phyloP scores from a whole-genome alignment of 2,113 vertebrate species.

The Coturnix japonica region DNA sequence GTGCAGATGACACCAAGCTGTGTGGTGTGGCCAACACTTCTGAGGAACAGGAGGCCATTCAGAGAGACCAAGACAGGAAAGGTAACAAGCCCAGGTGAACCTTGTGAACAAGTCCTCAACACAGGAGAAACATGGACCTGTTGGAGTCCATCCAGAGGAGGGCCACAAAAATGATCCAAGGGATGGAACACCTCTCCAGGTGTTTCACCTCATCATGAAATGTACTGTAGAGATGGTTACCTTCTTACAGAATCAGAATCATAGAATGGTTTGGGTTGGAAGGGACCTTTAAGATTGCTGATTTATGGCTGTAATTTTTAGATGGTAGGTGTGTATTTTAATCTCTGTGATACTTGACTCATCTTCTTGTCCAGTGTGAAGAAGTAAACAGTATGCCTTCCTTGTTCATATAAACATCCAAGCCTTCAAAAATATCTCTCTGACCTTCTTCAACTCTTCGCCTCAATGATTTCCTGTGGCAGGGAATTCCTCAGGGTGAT shows the following conservation, averaged over 20 bases:
- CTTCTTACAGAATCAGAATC: not conserved
- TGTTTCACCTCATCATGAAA: not conserved
- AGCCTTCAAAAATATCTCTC: constrained; percentile 42
- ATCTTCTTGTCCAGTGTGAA: not conserved
- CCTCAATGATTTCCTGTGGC: constrained; percentile 53
- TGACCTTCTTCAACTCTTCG: constrained; percentile 39
- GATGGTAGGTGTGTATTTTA: not conserved
- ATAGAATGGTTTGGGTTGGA: too few species aligned
- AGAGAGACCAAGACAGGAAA: too few species aligned
- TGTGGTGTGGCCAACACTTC: too few species aligned
- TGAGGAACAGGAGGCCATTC: too few species aligned
- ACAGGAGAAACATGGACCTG: too few species aligned
- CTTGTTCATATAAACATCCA: not conserved
- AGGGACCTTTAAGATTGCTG: not conserved
- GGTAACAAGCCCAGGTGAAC: too few species aligned
- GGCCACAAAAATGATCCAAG: too few species aligned
- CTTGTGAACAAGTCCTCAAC: too few species aligned
- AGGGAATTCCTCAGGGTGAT: constrained; percentile 59
- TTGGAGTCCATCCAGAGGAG: too few species aligned
- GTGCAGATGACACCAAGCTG: too few species aligned
- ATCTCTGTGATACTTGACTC: not conserved
- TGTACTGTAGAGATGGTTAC: not conserved
- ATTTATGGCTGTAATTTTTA: not conserved
- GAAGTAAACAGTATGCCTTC: not conserved
- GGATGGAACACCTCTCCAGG: too few species aligned